phyloP scores from a whole-genome alignment of 2,888 invertebrate genomes.

The Synanthedon formicaeformis region DNA sequence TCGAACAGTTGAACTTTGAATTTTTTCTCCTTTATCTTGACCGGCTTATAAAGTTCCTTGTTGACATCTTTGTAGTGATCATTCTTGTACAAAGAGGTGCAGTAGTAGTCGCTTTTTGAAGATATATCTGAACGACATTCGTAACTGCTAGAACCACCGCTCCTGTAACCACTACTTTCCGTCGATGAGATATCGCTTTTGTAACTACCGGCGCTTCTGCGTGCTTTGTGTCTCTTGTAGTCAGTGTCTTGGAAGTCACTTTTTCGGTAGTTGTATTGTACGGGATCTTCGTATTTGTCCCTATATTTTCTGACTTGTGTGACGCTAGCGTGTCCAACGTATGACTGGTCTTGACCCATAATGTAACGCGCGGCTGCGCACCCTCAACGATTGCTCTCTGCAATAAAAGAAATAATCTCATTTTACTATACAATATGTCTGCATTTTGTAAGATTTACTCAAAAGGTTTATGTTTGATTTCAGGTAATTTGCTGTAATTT shows the following conservation, averaged over 20 bases:
- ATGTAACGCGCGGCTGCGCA: slow-evolving; percentile 34
- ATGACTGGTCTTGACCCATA: slow-evolving; percentile 65
- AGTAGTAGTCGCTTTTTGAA: slow-evolving; percentile 51
- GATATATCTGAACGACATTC: slow-evolving; percentile 55
- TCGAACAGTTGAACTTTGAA: slow-evolving; percentile 58
- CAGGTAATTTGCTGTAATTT: neutral
- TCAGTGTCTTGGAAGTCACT: slow-evolving; percentile 34
- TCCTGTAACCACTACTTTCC: slow-evolving; percentile 60
- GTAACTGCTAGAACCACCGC: slow-evolving; percentile 54
- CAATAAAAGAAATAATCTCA: slow-evolving; percentile 17
- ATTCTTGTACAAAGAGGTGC: slow-evolving; percentile 63
- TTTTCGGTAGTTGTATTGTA: slow-evolving; percentile 35
- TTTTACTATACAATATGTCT: neutral
- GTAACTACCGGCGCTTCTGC: slow-evolving; percentile 52
- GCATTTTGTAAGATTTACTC: neutral
- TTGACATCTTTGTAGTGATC: slow-evolving; percentile 60
- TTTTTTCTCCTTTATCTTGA: slow-evolving; percentile 63
- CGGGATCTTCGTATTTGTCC: slow-evolving; percentile 44
- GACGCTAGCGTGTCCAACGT: slow-evolving; percentile 42
- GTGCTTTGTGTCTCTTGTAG: slow-evolving; percentile 44
- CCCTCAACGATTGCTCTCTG: slow-evolving; percentile 38
- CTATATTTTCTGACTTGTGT: slow-evolving; percentile 39
- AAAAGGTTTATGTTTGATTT: neutral
- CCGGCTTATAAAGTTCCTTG: slow-evolving; percentile 62
- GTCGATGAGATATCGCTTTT: slow-evolving; percentile 58